Evolutionary conservation across 1,140 invertebrate species (phyloP), one percentile per base, ranked within the genome.

Genomic region (Melitaea cinxia): DNA sequence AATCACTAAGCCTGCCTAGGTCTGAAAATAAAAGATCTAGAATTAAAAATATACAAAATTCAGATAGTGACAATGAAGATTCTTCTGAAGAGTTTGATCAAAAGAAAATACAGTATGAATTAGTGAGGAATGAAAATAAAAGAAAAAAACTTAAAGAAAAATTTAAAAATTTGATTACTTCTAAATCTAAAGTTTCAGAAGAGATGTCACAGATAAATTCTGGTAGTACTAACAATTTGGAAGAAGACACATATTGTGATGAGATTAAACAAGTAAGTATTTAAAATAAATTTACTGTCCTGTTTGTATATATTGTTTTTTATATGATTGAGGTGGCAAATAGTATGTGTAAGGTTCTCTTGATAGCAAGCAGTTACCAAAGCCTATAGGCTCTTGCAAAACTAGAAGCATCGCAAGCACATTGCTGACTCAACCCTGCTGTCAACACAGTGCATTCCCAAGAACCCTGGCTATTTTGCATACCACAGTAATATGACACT

Each of bases 61-160:
- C 45, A 39, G 68, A 64, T 12, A 58, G 58, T 45, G 66, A 68
- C 15, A 26, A 45, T 56, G 49, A 68, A 47, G 19, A 28, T 39
- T 14, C 45, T 54, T 23, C 24, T 9, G 1, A 30, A 30, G 24
- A 28, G 0, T 1, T 30, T 28, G 64, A 54, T 49, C 49, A 45
- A 35, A 39, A 61, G 49, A 64, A 15, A 15, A 42, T 21, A 15
- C 23, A 37, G 33, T 53, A 45, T 23, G 19, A 65, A 63, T 64
- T 69, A 2, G 14, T 45, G 19, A 68, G 84, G 62, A 79, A 76
- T 24, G 75, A 75, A 55, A 76, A 75, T 30, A 85, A 78, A 60
- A 82, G 71, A 56, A 84, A 65, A n/a, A 85, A 78, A 23, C 24
- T 89, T 1, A 75, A 75, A 63, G 67, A 83, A 9, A 89, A 88